Conservation (phyloP, 2,113 vertebrate genomes). For the Emydocephalus ijimae region DNA sequence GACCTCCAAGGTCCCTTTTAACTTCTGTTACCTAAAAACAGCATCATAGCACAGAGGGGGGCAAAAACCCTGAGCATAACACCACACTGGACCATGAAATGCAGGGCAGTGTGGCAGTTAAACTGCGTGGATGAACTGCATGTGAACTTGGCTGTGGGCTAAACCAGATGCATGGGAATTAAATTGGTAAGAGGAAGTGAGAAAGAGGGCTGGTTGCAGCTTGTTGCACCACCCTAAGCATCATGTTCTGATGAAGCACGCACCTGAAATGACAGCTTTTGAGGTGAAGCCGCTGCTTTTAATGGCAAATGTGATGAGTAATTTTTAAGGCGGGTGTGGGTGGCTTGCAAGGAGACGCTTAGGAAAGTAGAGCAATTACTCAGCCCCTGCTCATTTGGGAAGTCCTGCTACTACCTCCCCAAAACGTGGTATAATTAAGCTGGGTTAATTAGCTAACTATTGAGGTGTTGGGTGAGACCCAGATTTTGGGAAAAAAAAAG, state of each 20-base stretch:
- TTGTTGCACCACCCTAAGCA: neutral
- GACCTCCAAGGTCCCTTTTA: too few relatives aligned
- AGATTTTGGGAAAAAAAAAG: neutral
- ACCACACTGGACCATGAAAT: neutral
- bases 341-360: rapidly evolving
- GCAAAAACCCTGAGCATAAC: neutral
- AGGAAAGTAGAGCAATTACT: neutral
- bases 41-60: neutral
- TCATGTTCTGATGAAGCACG: neutral
- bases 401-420: neutral
- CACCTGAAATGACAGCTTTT: neutral
- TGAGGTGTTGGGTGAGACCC: neutral
- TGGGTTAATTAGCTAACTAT: neutral
- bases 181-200: neutral
- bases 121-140: rapidly evolving
- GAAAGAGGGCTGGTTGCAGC: neutral
- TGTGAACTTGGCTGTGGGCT: neutral
- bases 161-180: neutral
- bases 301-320: neutral
- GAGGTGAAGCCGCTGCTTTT: neutral
- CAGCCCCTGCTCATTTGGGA: neutral
- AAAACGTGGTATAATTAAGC: neutral
- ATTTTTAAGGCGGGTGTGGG: neutral
- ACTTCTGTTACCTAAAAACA: neutral
- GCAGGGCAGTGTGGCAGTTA: neutral